A percentile compares a stretch with the other conserved stretches of the same genome.
Conservation (phyloP, 2,797 vertebrate genomes). For the Vultur gryphus region DNA sequence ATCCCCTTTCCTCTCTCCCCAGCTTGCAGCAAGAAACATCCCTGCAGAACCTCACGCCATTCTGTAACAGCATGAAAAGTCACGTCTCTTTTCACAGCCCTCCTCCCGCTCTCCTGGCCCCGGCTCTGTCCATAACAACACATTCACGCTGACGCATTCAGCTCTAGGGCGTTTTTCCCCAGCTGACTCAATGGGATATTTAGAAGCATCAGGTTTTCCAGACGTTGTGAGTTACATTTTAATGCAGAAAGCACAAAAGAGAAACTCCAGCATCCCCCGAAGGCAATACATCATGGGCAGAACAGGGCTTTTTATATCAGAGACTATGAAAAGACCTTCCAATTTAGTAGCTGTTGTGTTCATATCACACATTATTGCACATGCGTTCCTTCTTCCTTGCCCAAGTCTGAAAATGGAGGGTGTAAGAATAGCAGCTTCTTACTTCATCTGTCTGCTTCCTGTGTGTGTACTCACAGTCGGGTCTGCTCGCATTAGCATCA, state of each 20-base stretch:
- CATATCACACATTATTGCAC: neutral
- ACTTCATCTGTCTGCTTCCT: slow-evolving; percentile 45
- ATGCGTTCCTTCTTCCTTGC: neutral
- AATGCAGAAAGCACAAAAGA: neutral
- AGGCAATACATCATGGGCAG: neutral
- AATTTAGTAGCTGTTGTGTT: slow-evolving; percentile 24
- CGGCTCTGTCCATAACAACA: neutral
- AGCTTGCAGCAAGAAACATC: neutral
- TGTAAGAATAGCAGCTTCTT: slow-evolving; percentile 38
- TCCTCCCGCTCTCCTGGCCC: neutral
- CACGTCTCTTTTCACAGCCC: neutral
- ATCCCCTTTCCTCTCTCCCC: neutral
- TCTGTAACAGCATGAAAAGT: neutral
- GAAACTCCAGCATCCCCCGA: neutral
- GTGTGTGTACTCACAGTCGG: neutral
- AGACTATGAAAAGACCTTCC: slow-evolving; percentile 26
- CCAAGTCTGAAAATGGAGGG: neutral
- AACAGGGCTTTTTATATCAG: neutral
- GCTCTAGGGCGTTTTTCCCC: neutral
- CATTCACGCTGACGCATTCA: neutral
- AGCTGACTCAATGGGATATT: neutral
- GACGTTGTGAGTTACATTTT: neutral
- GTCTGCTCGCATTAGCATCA: neutral
- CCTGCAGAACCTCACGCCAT: accelerated
- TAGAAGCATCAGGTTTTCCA: neutral